A percentile compares a stretch with the other conserved stretches of the same genome.
These are phyloP conservation scores for Drosophila subsilvestris DNA, from an alignment of 2,888 invertebrate genomes.

Conservation along the genomic window DNA sequence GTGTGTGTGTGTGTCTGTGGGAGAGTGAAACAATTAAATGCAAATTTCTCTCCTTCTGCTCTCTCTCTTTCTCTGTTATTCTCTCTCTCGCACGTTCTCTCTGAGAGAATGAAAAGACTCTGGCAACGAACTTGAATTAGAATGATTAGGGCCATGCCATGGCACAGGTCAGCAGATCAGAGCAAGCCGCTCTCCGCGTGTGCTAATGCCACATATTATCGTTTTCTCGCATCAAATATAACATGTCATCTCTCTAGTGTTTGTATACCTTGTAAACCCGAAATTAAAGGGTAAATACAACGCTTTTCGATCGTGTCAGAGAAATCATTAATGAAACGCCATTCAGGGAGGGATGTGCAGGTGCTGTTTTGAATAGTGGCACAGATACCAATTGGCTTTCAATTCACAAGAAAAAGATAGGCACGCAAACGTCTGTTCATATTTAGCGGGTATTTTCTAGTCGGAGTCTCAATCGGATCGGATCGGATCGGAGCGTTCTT, in stretches of 20 bases:
- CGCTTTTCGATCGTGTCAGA: too few species aligned
- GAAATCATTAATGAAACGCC: too few species aligned
- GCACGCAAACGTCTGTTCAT: too few species aligned
- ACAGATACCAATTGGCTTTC: too few species aligned
- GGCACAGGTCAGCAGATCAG: background rate
- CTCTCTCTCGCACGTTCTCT: background rate
- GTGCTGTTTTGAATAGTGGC: too few species aligned
- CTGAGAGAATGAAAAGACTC: constrained; percentile 38
- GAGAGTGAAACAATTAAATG: constrained; percentile 26
- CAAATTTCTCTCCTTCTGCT: constrained; percentile 31
- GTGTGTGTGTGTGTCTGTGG: background rate
- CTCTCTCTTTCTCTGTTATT: background rate
- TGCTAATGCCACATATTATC: constrained; percentile 42
- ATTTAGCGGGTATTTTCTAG: constrained; percentile 8
- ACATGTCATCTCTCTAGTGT: constrained; percentile 57
- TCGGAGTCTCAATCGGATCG: background rate
- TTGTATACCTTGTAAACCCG: background rate
- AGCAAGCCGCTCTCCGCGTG: background rate
- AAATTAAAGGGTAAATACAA: too few species aligned
- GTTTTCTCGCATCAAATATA: constrained; percentile 34
- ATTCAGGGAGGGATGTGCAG: too few species aligned
- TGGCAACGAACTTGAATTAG: constrained; percentile 53
- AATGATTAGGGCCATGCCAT: constrained; percentile 45
- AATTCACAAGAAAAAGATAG: too few species aligned
- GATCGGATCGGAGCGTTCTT: background rate